Percentiles rank a stretch among this genome's conserved stretches.
Conservation (phyloP, 2,113 vertebrate species). For the Menura novaehollandiae region DNA sequence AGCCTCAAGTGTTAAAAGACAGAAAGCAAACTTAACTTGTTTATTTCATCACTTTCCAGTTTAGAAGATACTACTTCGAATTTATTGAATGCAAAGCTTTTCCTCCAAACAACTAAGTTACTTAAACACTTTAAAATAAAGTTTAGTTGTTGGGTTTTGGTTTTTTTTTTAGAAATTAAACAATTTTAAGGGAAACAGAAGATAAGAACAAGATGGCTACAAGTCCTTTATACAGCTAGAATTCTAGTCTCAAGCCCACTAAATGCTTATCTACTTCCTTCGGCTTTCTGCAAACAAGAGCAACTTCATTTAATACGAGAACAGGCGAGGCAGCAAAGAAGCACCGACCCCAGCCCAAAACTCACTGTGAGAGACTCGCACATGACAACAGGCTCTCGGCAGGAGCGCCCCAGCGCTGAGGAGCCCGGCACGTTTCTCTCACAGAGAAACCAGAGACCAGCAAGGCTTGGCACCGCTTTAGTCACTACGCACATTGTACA, state of each 20-base stretch:
- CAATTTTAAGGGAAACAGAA: neutral
- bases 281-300: neutral
- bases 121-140: neutral
- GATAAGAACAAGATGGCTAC: neutral
- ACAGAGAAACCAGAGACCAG: neutral
- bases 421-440: accelerated
- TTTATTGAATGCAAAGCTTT: neutral
- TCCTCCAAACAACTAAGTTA: neutral
- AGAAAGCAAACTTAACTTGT: neutral
- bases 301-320: accelerated
- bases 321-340: accelerated
- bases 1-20: neutral
- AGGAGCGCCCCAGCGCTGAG: accelerated
- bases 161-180: neutral
- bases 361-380: accelerated
- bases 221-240: neutral
- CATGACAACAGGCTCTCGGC: accelerated
- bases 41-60: neutral
- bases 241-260: neutral
- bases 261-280: neutral
- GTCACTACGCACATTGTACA: accelerated
- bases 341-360: too few species aligned
- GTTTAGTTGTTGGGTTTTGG: neutral
- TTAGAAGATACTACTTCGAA: neutral
- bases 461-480: neutral